phyloP scores from a whole-genome alignment of 2,797 vertebrate genomes.

The Dromococcyx pavoninus region DNA sequence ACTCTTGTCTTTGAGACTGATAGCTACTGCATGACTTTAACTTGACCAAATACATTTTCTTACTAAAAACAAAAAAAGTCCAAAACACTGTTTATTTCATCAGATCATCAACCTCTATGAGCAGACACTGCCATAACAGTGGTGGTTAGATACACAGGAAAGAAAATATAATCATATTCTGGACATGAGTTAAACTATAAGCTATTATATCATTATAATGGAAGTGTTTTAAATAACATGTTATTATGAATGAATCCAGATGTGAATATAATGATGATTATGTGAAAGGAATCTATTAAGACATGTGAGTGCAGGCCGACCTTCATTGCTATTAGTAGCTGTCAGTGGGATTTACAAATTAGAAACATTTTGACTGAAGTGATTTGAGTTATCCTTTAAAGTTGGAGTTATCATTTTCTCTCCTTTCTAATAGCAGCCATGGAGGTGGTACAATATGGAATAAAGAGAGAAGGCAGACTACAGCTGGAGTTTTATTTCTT shows the following conservation, averaged over 20 bases:
- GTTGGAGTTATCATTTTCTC: not conserved
- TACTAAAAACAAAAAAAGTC: no score
- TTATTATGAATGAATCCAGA: not conserved
- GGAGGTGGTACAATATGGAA: not conserved
- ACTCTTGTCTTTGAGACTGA: not conserved
- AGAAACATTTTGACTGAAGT: not conserved
- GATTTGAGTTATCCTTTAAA: not conserved
- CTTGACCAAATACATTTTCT: not conserved
- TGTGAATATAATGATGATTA: not conserved
- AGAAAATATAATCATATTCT: not conserved
- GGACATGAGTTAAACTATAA: not conserved
- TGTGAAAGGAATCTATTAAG: not conserved
- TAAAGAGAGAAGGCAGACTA: not conserved
- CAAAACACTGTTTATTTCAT: not conserved
- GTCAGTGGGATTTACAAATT: not conserved
- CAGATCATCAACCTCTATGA: not conserved
- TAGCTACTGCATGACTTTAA: not conserved
- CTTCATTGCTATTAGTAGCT: not conserved
- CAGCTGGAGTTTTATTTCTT: conserved; percentile 42
- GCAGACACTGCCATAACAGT: not conserved
- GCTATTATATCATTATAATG: not conserved
- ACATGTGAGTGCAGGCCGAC: accelerated
- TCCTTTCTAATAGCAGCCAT: not conserved
- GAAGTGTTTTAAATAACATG: not conserved
- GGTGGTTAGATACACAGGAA: not conserved